These are phyloP conservation scores for Cynopterus brachyotis DNA, from an alignment of 2,113 vertebrate genomes.

Conservation along the genomic window DNA sequence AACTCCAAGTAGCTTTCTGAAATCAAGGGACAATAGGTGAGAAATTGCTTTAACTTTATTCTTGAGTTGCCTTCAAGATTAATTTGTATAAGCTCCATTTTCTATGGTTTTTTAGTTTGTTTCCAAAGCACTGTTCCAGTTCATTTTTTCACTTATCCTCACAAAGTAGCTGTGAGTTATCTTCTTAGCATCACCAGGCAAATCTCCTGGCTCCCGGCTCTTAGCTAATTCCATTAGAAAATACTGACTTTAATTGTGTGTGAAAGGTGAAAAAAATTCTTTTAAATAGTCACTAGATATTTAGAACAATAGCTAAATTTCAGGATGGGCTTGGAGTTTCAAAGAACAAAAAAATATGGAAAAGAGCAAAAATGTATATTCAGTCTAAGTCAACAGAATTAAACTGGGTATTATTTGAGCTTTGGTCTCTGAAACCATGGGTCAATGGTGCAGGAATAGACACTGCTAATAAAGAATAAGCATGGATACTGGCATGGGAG, in stretches of 20 bases:
- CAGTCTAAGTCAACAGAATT: background rate
- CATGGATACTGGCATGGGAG: background rate
- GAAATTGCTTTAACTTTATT: background rate
- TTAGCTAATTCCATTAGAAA: constrained; percentile 49
- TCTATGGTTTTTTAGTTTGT: constrained; percentile 22
- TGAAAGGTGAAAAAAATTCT: background rate
- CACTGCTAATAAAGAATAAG: background rate
- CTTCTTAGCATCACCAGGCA: constrained; percentile 20
- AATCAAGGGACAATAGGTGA: background rate
- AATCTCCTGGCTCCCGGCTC: constrained; percentile 9
- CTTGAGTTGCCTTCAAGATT: background rate
- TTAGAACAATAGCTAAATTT: constrained; percentile 26
- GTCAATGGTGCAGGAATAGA: background rate
- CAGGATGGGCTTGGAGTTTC: background rate
- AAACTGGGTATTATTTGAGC: background rate
- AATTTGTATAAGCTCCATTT: background rate
- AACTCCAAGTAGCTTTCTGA: background rate
- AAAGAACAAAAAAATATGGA: background rate
- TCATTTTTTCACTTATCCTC: constrained; percentile 38
- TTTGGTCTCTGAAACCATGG: background rate
- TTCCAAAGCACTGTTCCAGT: constrained; percentile 36
- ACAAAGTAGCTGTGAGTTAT: constrained; percentile 37
- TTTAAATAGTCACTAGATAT: constrained; percentile 30
- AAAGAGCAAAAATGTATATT: background rate
- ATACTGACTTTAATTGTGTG: constrained; percentile 32